These are phyloP conservation scores for Lottia gigantea DNA, from an alignment of 2,888 invertebrate genomes.

Conservation along the genomic window DNA sequence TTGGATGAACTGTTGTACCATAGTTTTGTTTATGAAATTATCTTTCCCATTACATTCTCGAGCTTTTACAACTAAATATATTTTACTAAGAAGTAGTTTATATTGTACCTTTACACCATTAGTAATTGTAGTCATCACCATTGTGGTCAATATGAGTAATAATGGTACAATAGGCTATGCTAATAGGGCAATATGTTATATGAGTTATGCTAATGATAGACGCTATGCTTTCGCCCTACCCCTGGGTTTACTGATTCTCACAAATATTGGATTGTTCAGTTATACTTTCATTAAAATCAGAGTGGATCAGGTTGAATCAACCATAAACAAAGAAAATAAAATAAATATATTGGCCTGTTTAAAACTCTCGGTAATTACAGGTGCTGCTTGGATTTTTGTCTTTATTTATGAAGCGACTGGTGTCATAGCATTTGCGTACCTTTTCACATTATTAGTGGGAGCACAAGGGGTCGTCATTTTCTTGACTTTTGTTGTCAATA, in stretches of 20 bases:
- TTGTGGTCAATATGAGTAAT: not conserved
- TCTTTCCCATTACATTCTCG: constrained; percentile 4
- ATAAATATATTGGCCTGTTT: constrained; percentile 1
- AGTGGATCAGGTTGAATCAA: not conserved
- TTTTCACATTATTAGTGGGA: not conserved
- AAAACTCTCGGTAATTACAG: constrained; percentile 1
- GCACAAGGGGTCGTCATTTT: not conserved
- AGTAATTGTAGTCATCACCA: not conserved
- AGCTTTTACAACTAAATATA: not conserved
- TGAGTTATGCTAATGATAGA: not conserved
- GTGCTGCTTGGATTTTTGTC: not conserved
- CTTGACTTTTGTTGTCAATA: not conserved
- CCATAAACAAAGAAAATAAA: constrained; percentile 7
- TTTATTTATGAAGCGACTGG: not conserved
- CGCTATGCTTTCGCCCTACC: not conserved
- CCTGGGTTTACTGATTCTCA: not conserved
- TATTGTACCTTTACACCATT: not conserved
- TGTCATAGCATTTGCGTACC: not conserved
- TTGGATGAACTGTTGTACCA: constrained; percentile 2
- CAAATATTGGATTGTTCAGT: not conserved
- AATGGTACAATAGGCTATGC: not conserved
- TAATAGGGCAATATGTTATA: not conserved
- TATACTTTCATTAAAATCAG: constrained; percentile 8
- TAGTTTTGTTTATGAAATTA: constrained; percentile 2
- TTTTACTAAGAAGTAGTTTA: not conserved